Evolutionary conservation across 2,113 vertebrate genomes (phyloP), one percentile per base, ranked within the genome.

Genomic region (Ctenomys sociabilis): DNA sequence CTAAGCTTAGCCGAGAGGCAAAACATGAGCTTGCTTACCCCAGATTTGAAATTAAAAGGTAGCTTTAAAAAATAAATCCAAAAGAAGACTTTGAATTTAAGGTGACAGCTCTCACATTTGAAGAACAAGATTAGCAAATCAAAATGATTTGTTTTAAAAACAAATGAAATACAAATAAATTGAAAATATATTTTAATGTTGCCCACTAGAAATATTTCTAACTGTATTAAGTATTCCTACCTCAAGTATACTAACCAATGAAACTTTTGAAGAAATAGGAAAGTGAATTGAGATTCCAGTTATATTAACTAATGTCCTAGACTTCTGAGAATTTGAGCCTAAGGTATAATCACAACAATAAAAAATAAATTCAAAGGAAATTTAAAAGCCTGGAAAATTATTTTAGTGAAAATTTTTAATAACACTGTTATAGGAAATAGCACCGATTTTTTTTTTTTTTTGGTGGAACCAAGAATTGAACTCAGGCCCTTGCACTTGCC

Each of bases 91-190:
- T 68, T 88, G 45, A 96, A 64, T 19, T 92, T 45, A 96, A 77
- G 52, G 30, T 59, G 43, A 59, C 30, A 86, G 9, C 26, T 61
- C 49, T 95, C 10, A 24, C 49, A 43, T 86, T 84, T 95, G 64
- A 89, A 61, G 10, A 89, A 21, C 89, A 64, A 81, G 24, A 88
- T 30, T 73, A 94, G 59, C 61, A 77, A 84, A 73, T 37, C 52
- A 73, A 85, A 95, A 93, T 43, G 75, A 91, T 94, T 95, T 86
- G 61, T 70, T 92, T 90, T 32, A 32, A 68, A 91, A 84, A 81
- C 5, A 54, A 82, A 87, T 82, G 82, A 96, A 88, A 91, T 86
- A 24, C 17, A 82, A 96, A 95, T 92, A 97, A 96, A 91, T 96
- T 91, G 26, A 93, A 96, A 94, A 64, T 94, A 19, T 35, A 81